These are phyloP conservation scores for Marisa cornuarietis DNA, from an alignment of 1,140 invertebrate genomes.

Conservation along the genomic window DNA sequence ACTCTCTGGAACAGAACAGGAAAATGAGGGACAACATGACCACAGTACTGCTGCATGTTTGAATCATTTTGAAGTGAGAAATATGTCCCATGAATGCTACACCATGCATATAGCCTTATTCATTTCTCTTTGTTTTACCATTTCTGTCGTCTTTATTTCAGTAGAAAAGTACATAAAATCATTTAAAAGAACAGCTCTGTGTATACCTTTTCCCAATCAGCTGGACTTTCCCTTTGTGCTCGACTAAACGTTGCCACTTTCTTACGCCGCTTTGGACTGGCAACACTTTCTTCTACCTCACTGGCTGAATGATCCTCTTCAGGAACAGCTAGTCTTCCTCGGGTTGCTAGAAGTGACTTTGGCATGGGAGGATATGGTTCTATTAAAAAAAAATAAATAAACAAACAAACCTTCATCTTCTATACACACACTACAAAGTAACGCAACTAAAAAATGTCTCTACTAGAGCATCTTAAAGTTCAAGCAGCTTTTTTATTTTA, in stretches of 20 bases:
- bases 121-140: too few relatives aligned
- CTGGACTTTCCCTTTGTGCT: conserved; percentile 38
- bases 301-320: conserved; percentile 39
- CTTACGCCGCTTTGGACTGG: conserved; percentile 36
- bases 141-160: too few relatives aligned
- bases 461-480: not conserved
- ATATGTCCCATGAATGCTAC: too few relatives aligned
- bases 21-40: too few relatives aligned
- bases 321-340: conserved; percentile 49
- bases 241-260: conserved; percentile 29
- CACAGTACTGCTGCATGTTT: too few relatives aligned
- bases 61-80: too few relatives aligned
- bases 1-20: conserved; percentile 46
- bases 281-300: conserved; percentile 39
- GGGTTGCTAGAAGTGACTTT: conserved; percentile 48
- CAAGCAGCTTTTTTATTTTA: not conserved
- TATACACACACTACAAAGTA: not conserved
- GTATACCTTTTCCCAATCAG: conserved; percentile 55
- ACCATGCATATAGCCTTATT: too few relatives aligned
- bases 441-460: not conserved
- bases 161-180: too few relatives aligned
- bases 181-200: too few relatives aligned
- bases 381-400: conserved; percentile 21
- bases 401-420: not conserved
- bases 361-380: conserved; percentile 64